Evolutionary conservation across 1,140 invertebrate genomes (phyloP), one percentile per base, ranked within the genome.

Genomic region (Pinna nobilis): DNA sequence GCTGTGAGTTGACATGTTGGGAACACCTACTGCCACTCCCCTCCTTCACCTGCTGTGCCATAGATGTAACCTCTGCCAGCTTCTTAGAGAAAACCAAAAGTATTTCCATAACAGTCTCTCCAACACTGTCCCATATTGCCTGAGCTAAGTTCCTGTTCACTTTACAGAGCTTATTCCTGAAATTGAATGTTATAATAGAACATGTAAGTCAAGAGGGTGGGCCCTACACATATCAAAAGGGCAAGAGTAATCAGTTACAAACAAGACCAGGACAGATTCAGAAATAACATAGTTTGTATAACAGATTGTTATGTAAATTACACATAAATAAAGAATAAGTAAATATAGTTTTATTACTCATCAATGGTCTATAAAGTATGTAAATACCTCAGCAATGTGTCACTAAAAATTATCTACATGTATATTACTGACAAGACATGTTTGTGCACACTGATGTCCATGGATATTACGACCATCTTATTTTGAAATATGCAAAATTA

Each of bases 111-210:
- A 71, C 50, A 50, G 60, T 35, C 1, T 32, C 30, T 33, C 78
- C 78, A 59, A 69, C 67, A 20, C 50, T 75, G 61, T 77, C 75
- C 74, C 78, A 80, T 41, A 80, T 63, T 28, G 55, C 61, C 65
- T 80, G 78, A 47, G 71, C 61, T 20, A 74, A 50, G 23, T 51
- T 64, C 49, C 66, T 64, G 41, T 80, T 80, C 20, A 78, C 37
- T 57, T 80, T 78, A 13, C 65, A 70, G 28, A 78, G 49, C 13
- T 67, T 72, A 18, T 55, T 35, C 37, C 72, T 78, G 39, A 44
- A 47, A 20, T 25, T 9, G 2, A 63, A 41, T 30, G 3, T 25
- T 23, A 25, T 50, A 35, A 30, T 66, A 33, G 32, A 66, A 65
- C n/a, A 3, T 3, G 15, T n/a, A n/a, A n/a, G n/a, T n/a, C n/a